Percentiles rank a stretch among this genome's conserved stretches.
Conservation (phyloP, 2,888 invertebrate genomes). For the Xanthia togata region DNA sequence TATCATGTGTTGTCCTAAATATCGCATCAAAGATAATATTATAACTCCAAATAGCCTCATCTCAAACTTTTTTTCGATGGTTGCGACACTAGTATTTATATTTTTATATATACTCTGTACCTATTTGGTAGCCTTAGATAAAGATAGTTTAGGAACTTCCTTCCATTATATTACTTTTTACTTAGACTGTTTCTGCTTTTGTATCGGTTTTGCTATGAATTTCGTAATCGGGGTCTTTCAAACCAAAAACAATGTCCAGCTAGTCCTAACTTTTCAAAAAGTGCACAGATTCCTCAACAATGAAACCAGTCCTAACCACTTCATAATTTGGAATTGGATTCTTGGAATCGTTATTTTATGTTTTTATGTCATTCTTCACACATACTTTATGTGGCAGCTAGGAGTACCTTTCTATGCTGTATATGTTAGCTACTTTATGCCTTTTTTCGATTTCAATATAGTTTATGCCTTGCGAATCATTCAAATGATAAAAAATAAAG, state of each 20-base stretch:
- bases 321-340: conserved; percentile 32
- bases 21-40: not conserved
- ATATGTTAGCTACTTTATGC: not conserved
- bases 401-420: not conserved
- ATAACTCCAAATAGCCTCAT: conserved; percentile 2
- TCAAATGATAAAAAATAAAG: not conserved
- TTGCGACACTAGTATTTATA: not conserved
- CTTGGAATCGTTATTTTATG: not conserved
- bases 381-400: not conserved
- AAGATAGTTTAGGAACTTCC: not conserved
- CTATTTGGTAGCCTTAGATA: not conserved
- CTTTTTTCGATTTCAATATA: conserved; percentile 15
- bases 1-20: conserved; percentile 14
- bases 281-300: conserved; percentile 33
- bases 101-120: no score
- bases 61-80: conserved; percentile 3
- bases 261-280: conserved; percentile 38
- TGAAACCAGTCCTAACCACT: not conserved
- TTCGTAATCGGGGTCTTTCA: not conserved
- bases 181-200: not conserved
- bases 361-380: not conserved
- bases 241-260: conserved; percentile 2
- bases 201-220: conserved; percentile 16
- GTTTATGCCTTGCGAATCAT: not conserved
- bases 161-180: not conserved